Conservation (phyloP, 2,113 vertebrate species). For the Columbina picui region DNA sequence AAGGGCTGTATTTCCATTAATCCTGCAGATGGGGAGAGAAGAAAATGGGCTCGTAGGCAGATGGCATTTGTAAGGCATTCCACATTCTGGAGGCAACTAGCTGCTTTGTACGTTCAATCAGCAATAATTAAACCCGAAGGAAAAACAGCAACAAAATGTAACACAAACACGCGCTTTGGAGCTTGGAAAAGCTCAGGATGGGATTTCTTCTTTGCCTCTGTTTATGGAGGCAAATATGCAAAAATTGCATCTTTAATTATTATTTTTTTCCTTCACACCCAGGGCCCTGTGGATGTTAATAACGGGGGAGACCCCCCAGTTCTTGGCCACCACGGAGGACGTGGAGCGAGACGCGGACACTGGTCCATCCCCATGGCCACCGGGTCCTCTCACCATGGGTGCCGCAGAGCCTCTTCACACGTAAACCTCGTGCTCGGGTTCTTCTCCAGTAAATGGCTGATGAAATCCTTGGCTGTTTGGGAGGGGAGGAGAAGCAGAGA, state of each 20-base stretch:
- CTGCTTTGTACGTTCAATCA: slow-evolving; percentile 66
- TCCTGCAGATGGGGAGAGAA: slow-evolving; percentile 80
- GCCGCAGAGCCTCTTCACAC: slow-evolving; percentile 87
- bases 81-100: slow-evolving; percentile 27
- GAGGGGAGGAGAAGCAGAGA: not conserved
- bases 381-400: slow-evolving; percentile 84
- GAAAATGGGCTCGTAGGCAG: slow-evolving; percentile 42
- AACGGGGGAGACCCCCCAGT: not conserved
- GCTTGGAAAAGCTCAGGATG: not conserved
- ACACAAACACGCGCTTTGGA: slow-evolving; percentile 60
- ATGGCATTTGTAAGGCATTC: slow-evolving; percentile 67
- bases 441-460: slow-evolving; percentile 89
- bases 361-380: not conserved
- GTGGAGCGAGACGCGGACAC: rapidly evolving
- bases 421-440: slow-evolving; percentile 84
- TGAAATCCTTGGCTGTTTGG: slow-evolving; percentile 90
- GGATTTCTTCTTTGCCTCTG: slow-evolving; percentile 26
- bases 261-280: not conserved
- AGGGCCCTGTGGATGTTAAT: not conserved
- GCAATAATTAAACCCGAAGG: slow-evolving; percentile 72
- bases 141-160: slow-evolving; percentile 62
- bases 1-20: slow-evolving; percentile 86
- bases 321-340: not conserved
- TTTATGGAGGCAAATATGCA: slow-evolving; percentile 15
- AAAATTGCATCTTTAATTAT: slow-evolving; percentile 47